phyloP scores from a whole-genome alignment of 2,797 vertebrate species.

The Fringilla coelebs region DNA sequence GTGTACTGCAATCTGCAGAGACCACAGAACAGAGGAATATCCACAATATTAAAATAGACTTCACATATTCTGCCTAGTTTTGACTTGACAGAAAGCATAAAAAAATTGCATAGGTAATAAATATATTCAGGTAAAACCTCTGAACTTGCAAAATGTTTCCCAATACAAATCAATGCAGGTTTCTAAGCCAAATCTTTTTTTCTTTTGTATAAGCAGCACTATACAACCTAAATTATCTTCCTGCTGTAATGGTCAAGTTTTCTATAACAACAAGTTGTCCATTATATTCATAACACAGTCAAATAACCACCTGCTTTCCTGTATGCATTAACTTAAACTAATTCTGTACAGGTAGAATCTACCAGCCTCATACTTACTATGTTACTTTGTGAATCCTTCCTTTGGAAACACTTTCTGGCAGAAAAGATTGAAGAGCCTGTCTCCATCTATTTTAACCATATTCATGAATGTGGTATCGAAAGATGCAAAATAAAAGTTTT shows the following conservation, averaged over 20 bases:
- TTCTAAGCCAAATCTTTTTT: background rate
- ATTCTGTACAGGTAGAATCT: background rate
- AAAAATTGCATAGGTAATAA: background rate
- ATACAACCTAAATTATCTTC: background rate
- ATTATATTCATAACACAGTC: background rate
- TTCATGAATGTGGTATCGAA: background rate
- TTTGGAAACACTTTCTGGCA: background rate
- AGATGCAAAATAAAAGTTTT: background rate
- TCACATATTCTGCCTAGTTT: background rate
- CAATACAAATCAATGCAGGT: background rate
- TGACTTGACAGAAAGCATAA: background rate
- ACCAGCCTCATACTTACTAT: background rate
- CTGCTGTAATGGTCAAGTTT: background rate
- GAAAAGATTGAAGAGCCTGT: background rate
- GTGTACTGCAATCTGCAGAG: background rate
- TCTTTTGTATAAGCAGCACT: background rate
- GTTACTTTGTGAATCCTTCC: background rate
- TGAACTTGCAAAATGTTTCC: background rate
- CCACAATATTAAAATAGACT: background rate
- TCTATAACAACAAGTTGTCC: background rate
- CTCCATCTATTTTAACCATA: background rate
- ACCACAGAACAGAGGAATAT: background rate
- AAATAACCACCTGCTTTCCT: background rate
- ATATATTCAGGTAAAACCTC: background rate
- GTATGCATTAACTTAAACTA: background rate